Evolutionary conservation across 2,113 vertebrate genomes (phyloP), one percentile per base, ranked within the genome.

Genomic region (Lates calcarifer): DNA sequence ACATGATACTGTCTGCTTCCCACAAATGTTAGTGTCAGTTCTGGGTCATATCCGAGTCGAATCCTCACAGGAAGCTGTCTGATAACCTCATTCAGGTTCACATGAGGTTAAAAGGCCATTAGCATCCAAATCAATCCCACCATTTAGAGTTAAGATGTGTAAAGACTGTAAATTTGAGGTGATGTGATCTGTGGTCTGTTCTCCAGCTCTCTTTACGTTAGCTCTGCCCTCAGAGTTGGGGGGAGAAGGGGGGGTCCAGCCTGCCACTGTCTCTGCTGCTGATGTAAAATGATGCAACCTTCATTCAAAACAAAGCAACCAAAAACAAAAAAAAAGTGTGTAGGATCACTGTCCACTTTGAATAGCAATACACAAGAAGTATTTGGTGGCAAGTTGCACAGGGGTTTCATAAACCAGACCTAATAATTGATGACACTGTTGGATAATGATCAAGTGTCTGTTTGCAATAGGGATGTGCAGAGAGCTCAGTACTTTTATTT

Each of bases 251-350:
- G 69, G 87, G 61, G 76, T 90, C 88, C 82, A 85, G 86, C 29
- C 74, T 81, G 77, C 82, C 77, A 79, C 85, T 73, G 82, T 70
- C 53, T 73, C 77, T 86, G 83, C 35, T 39, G 87, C 86, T 94
- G 94, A 94, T 87, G 92, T 88, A 94, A 95, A 90, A 82, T 93
- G 91, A 92, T 89, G 94, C 91, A 94, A 95, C 86, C 72, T 90
- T 89, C 82, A 87, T 86, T 83, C 86, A 91, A 92, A 66, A 92
- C 87, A 91, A 88, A 85, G 86, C 92, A 93, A 93, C 81, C 39
- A 24, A 70, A 71, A 76, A 65, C 35, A 55, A 83, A 56, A 20
- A 17, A 26, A 66, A 70, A 65, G 61, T 26, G 58, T 28, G 68
- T 29, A 18, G 28, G 60, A 83, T 86, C 71, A 72, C 63, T 84